phyloP scores from a whole-genome alignment of 2,113 vertebrate genomes.

The Furnarius figulus region DNA sequence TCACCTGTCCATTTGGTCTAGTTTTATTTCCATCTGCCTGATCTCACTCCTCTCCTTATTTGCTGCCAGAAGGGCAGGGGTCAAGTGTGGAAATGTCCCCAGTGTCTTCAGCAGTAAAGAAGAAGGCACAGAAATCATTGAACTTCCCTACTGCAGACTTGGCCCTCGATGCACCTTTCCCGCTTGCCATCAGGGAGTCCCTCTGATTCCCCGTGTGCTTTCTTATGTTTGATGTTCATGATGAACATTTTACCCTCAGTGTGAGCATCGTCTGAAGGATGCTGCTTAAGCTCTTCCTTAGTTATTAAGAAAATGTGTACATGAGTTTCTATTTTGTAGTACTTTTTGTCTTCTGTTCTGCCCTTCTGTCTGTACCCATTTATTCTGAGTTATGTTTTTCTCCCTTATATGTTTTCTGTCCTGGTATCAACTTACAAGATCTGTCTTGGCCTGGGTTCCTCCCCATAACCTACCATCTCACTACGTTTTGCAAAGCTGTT shows the following conservation, averaged over 20 bases:
- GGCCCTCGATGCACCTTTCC: neutral
- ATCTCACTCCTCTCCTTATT: neutral
- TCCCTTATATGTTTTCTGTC: neutral
- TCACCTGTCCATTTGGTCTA: neutral
- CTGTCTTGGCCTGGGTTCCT: neutral
- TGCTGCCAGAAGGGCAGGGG: neutral
- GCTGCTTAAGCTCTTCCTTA: neutral
- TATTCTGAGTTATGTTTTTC: neutral
- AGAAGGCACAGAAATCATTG: neutral
- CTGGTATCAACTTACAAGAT: neutral
- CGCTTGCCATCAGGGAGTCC: neutral
- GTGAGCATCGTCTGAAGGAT: neutral
- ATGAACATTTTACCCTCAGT: neutral
- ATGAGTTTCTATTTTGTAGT: neutral
- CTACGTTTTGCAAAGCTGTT: neutral
- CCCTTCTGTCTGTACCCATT: neutral
- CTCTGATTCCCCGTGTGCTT: neutral
- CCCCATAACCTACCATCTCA: neutral
- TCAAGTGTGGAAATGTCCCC: neutral
- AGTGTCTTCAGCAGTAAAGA: neutral
- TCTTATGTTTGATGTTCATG: neutral
- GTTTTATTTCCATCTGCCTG: neutral
- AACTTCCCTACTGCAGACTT: neutral
- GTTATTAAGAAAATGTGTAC: neutral
- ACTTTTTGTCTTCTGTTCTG: neutral